phyloP scores from a whole-genome alignment of 2,888 invertebrate genomes.

The Orthonevra nobilis region DNA sequence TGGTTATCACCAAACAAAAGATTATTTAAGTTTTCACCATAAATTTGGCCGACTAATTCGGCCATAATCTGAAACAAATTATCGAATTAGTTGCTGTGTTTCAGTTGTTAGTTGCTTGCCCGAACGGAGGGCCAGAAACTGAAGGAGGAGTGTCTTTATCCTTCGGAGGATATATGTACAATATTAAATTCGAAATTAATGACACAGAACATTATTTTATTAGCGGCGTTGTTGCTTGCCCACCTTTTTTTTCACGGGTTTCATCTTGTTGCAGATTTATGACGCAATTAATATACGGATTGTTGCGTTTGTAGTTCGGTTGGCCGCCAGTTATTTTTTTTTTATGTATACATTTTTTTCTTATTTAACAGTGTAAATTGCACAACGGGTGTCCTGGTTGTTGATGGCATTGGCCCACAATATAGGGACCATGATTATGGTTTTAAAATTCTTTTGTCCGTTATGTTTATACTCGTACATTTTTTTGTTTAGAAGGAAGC shows the following conservation, averaged over 20 bases:
- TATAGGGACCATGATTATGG: slow-evolving; percentile 20
- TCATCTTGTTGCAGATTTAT: slow-evolving; percentile 65
- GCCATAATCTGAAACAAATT: slow-evolving; percentile 69
- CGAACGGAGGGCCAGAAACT: background rate
- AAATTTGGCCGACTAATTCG: slow-evolving; percentile 67
- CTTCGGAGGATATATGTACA: slow-evolving; percentile 57
- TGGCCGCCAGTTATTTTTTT: background rate
- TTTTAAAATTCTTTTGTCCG: slow-evolving; percentile 1
- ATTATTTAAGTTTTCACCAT: slow-evolving; percentile 69
- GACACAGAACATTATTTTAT: slow-evolving; percentile 69
- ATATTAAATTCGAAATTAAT: slow-evolving; percentile 69
- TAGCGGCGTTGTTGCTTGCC: slow-evolving; percentile 19
- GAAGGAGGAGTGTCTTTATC: slow-evolving; percentile 25
- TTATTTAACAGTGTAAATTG: background rate
- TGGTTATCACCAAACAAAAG: slow-evolving; percentile 64
- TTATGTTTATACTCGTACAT: background rate
- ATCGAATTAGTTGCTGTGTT: slow-evolving; percentile 64
- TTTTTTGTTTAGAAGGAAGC: background rate
- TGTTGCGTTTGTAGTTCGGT: slow-evolving; percentile 49
- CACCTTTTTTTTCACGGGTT: slow-evolving; percentile 13
- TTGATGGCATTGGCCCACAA: slow-evolving; percentile 55
- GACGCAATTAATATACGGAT: slow-evolving; percentile 65
- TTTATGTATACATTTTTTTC: too few relatives aligned
- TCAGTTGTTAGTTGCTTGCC: slow-evolving; percentile 8
- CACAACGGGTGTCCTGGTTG: background rate